phyloP scores from a whole-genome alignment of 2,113 vertebrate genomes.

The Stigmatopora nigra region DNA sequence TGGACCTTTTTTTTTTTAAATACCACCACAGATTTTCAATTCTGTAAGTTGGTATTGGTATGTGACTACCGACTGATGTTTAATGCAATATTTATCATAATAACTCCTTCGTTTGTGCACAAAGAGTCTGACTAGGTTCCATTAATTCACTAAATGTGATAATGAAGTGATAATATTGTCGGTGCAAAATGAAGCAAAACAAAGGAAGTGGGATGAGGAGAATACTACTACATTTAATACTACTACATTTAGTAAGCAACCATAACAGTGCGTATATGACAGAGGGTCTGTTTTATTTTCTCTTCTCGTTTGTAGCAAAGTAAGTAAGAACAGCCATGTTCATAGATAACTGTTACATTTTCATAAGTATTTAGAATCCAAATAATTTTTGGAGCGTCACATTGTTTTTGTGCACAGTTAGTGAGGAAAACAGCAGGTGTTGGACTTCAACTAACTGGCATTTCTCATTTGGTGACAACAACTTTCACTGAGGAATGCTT shows the following conservation, averaged over 20 bases:
- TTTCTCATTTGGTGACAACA: constrained; percentile 36
- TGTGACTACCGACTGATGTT: not conserved
- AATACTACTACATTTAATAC: constrained; percentile 4
- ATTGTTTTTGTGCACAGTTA: constrained; percentile 12
- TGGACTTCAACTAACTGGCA: constrained; percentile 43
- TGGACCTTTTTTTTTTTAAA: too few relatives aligned
- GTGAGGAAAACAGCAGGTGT: constrained; percentile 36
- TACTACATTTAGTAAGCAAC: constrained; percentile 5
- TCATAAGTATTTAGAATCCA: not conserved
- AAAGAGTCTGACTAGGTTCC: constrained; percentile 35
- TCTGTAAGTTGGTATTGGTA: not conserved
- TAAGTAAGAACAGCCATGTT: not conserved
- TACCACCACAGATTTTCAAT: too few relatives aligned
- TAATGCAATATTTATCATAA: not conserved
- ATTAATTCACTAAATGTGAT: constrained; percentile 44
- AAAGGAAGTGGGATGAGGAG: constrained; percentile 2
- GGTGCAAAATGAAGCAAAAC: constrained; percentile 4
- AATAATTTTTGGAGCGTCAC: not conserved
- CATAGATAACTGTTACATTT: not conserved
- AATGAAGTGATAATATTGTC: constrained; percentile 14
- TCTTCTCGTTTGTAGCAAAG: constrained; percentile 1
- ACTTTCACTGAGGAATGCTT: constrained; percentile 27
- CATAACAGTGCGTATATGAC: constrained; percentile 18
- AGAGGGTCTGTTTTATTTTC: constrained; percentile 49
- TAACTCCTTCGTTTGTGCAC: constrained; percentile 10